Evolutionary conservation across 1,140 invertebrate species (phyloP).

Genomic region (Halictus rubicundus): DNA sequence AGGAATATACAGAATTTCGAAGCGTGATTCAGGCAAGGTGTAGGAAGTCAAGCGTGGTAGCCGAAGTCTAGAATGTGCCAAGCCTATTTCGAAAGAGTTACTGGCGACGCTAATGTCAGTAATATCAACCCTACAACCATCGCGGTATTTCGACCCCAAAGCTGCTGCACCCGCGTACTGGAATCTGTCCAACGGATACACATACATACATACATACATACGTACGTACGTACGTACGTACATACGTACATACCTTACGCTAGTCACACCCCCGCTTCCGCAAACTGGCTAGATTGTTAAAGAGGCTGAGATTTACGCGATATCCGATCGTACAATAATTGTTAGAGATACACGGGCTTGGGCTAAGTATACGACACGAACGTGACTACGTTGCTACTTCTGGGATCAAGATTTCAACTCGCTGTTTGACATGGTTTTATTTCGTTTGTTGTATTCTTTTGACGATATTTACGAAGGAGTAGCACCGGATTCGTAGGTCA

Average conservation of each 20-base stretch:
- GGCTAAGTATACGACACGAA: neutral
- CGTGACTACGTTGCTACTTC: no score
- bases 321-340: conserved; percentile 15
- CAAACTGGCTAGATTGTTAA: conserved; percentile 58
- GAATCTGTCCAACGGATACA: conserved; percentile 68
- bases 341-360: neutral
- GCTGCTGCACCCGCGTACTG: conserved; percentile 61
- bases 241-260: conserved; percentile 58
- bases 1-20: conserved; percentile 33
- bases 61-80: conserved; percentile 61
- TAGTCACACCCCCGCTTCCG: conserved; percentile 34
- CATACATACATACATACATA: neutral
- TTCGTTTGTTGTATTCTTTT: no score
- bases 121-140: conserved; percentile 66
- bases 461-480: no score
- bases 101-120: conserved; percentile 73
- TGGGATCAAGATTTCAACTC: no score
- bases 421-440: no score
- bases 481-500: no score
- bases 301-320: conserved; percentile 54
- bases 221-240: conserved; percentile 26
- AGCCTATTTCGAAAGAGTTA: conserved; percentile 73
- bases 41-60: conserved; percentile 58
- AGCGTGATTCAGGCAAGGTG: conserved; percentile 59
- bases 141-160: conserved; percentile 59